phyloP scores from a whole-genome alignment of 2,113 vertebrate genomes.

The Forbesichthys agassizii region DNA sequence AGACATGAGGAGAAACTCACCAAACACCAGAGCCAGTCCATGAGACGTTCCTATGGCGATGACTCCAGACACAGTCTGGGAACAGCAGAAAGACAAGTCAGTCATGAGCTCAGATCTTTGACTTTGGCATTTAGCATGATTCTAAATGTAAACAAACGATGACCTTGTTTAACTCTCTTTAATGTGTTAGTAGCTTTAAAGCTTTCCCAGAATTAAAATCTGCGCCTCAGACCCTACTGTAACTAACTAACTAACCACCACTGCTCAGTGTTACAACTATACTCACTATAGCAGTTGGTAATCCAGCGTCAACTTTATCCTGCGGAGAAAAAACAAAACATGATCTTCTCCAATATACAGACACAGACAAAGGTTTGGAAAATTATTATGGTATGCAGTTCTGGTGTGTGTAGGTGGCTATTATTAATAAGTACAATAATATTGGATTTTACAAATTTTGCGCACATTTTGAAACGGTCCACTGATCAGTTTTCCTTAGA shows the following conservation, averaged over 20 bases:
- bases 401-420: too few species aligned
- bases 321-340: constrained; percentile 55
- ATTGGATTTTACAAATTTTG: too few species aligned
- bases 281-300: constrained; percentile 97
- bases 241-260: background rate
- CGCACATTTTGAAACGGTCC: too few species aligned
- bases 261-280: background rate
- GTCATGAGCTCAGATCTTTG: background rate
- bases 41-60: constrained; percentile 98
- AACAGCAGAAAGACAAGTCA: constrained; percentile 19
- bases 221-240: too few species aligned
- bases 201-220: too few species aligned
- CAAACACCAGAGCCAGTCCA: constrained; percentile 93
- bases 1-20: constrained; percentile 74
- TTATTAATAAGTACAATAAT: too few species aligned
- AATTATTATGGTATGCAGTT: too few species aligned
- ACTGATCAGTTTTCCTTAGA: too few species aligned
- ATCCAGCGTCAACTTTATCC: constrained; percentile 97
- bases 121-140: too few species aligned
- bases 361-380: background rate
- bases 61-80: constrained; percentile 89
- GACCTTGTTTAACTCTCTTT: too few species aligned
- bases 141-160: too few species aligned
- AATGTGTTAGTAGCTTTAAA: too few species aligned
- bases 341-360: background rate